A percentile compares a stretch with the other conserved stretches of the same genome.
phyloP scores from a whole-genome alignment of 1,140 invertebrate species.

The Bombus polaris region DNA sequence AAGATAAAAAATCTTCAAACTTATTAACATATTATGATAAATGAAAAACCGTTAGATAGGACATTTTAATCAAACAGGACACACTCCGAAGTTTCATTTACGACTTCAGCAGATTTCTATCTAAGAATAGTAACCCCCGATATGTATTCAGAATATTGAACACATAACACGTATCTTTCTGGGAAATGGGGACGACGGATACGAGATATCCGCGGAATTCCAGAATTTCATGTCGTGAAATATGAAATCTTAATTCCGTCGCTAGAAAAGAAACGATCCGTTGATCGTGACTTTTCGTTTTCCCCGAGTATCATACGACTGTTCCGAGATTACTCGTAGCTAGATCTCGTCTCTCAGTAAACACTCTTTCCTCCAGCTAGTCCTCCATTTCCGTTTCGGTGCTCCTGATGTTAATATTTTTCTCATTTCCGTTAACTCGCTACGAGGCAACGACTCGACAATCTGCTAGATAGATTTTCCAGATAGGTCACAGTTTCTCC shows the following conservation, averaged over 20 bases:
- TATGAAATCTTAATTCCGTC: constrained; percentile 18
- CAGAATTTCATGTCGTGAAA: not conserved
- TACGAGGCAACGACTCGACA: not conserved
- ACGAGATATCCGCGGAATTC: not conserved
- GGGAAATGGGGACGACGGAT: too few species aligned
- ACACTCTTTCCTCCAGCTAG: not conserved
- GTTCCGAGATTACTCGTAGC: constrained; percentile 8
- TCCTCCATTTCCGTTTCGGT: constrained; percentile 9
- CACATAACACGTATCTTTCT: not conserved
- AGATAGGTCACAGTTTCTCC: constrained; percentile 16
- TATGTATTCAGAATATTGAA: not conserved
- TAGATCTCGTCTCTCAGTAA: constrained; percentile 26
- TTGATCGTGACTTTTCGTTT: constrained; percentile 3
- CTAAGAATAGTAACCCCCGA: not conserved
- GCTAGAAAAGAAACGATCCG: constrained; percentile 24
- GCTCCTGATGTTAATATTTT: constrained; percentile 57
- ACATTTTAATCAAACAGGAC: not conserved
- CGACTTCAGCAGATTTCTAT: not conserved
- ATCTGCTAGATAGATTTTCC: constrained; percentile 3
- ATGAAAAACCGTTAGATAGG: not conserved
- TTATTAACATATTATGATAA: not conserved
- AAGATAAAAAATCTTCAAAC: not conserved
- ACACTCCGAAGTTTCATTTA: not conserved
- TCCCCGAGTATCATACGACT: too few species aligned
- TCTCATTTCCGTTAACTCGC: constrained; percentile 36